A percentile compares a stretch with the other conserved stretches of the same genome.
phyloP scores from a whole-genome alignment of 1,140 invertebrate genomes.

The Pseudoatta argentina region DNA sequence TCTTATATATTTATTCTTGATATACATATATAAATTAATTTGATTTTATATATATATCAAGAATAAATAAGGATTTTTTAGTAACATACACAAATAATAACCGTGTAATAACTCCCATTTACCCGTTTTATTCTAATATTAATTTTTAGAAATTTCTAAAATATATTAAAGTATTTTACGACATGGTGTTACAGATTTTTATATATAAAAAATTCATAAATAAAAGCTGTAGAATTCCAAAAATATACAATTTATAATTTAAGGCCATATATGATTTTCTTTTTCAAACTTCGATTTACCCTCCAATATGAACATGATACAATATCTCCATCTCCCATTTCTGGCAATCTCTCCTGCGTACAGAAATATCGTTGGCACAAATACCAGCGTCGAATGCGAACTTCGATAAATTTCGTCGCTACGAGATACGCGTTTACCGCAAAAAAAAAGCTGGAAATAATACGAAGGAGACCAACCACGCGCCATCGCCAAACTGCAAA shows the following conservation, averaged over 20 bases:
- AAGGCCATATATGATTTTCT: background rate
- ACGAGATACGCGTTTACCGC: constrained; percentile 32
- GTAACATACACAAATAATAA: too few species aligned
- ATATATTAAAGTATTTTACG: background rate
- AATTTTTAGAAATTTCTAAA: background rate
- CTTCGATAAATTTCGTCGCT: constrained; percentile 42
- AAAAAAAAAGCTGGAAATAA: constrained; percentile 43
- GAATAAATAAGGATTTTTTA: too few species aligned
- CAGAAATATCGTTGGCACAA: constrained; percentile 13
- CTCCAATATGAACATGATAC: background rate
- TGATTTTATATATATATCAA: too few species aligned
- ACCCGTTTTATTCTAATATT: too few species aligned
- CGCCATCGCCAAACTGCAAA: constrained; percentile 40
- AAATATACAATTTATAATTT: background rate
- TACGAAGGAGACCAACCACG: constrained; percentile 14
- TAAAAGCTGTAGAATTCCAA: background rate
- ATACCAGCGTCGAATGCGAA: background rate
- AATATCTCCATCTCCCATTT: constrained; percentile 8
- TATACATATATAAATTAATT: too few species aligned
- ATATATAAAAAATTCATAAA: background rate
- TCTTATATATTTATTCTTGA: too few species aligned
- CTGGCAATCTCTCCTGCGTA: background rate
- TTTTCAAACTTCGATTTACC: background rate
- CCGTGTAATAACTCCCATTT: too few species aligned
- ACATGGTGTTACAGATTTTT: background rate